These are phyloP conservation scores for Neotoxoptera formosana DNA, from an alignment of 1,140 invertebrate species.

Conservation along the genomic window DNA sequence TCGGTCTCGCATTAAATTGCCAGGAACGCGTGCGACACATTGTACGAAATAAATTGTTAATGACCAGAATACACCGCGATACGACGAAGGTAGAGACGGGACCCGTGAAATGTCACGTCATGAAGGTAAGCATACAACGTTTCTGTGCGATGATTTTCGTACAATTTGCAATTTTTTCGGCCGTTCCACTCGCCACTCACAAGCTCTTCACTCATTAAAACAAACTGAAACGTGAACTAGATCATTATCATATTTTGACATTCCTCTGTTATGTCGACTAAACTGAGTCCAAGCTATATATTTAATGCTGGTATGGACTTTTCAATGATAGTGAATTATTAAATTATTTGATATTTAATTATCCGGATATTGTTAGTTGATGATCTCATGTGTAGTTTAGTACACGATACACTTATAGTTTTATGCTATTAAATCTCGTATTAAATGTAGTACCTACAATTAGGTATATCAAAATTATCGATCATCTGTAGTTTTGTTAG, in stretches of 20 bases:
- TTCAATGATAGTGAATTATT: not conserved
- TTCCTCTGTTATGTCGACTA: not conserved
- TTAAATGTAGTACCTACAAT: not conserved
- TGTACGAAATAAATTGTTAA: conserved; percentile 32
- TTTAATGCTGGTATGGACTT: not conserved
- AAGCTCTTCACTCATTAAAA: not conserved
- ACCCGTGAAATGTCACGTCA: conserved; percentile 78
- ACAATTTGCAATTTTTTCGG: not conserved
- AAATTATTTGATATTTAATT: not conserved
- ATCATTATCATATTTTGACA: not conserved
- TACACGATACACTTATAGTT: not conserved
- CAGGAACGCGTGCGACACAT: not conserved
- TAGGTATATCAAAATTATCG: not conserved
- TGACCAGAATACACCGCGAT: conserved; percentile 23
- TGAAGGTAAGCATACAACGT: conserved; percentile 72
- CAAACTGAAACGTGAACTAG: not conserved
- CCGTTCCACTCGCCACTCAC: not conserved
- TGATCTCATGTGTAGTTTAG: not conserved
- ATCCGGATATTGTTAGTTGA: not conserved
- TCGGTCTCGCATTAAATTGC: not conserved
- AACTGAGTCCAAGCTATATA: not conserved
- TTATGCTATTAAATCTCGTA: not conserved
- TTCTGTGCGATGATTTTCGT: not conserved
- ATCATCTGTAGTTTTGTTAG: not conserved
- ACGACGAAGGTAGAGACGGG: not conserved